Base-by-base conservation (phyloP, 2,888 invertebrate species). In the Spicauda simplicius region DNA sequence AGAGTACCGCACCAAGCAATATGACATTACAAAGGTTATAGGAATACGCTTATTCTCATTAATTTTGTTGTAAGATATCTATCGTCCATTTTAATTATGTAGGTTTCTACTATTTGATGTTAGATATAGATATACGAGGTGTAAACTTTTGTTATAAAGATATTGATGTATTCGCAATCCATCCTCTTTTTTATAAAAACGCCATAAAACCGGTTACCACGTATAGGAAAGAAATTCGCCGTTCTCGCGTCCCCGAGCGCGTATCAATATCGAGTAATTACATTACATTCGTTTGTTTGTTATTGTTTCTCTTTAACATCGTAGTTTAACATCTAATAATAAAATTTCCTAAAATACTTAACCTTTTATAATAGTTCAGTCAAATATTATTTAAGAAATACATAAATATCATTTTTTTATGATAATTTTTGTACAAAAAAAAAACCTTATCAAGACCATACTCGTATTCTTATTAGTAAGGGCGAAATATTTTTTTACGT, bases 191-290 rank as follows among this genome's bases (percentile, higher is more conserved):
- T 25, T 25, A 25, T 25, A 25, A 4, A 25, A 5, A 25, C 25
- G 25, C 25, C 25, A 80, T 81, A 82, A 82, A 83, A 82, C 77
- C 69, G 75, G 74, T 75, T 74, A 76, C 75, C 73, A 74, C 71
- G 72, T 69, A 80, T 85, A 83, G 83, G 82, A 80, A 79, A 82
- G 84, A 81, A 82, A 81, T 82, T 80, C 79, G 79, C 77, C 76
- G 75, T 80, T 73, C 75, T 77, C 80, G 76, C 78, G 76, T 79
- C 79, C 83, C 81, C 78, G 84, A 54, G 45, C 53, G 53, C 41
- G 54, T 59, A 86, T 87, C 86, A 83, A 85, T 86, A 84, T 83
- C 83, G 75, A 77, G 84, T 86, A 86, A 87, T 87, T 87, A 84
- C 86, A 85, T 87, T 86, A 87, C 84, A 84, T 86, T 84, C 83